phyloP scores from a whole-genome alignment of 2,888 invertebrate genomes.

The Meiosimyza platycephala region DNA sequence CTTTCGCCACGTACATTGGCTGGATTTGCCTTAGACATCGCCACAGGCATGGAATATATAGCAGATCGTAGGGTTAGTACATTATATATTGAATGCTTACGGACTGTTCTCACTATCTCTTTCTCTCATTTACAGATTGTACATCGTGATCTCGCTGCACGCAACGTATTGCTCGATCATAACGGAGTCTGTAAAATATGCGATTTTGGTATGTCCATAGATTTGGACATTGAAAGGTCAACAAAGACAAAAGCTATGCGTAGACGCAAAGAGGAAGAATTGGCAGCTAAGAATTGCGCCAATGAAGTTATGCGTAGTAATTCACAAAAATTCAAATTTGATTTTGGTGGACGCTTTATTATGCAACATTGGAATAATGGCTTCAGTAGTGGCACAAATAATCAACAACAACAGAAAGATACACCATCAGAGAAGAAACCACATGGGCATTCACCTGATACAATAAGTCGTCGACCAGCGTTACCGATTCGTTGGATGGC shows the following conservation, averaged over 20 bases:
- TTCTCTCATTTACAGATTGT: slow-evolving; percentile 74
- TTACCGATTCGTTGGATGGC: slow-evolving; percentile 80
- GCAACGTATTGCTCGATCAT: slow-evolving; percentile 85
- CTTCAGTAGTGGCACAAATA: slow-evolving; percentile 47
- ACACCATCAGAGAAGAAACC: slow-evolving; percentile 37
- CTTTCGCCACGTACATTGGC: slow-evolving; percentile 75
- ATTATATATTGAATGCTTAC: background rate
- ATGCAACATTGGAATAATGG: slow-evolving; percentile 62
- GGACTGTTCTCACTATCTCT: background rate
- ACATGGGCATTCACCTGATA: slow-evolving; percentile 55
- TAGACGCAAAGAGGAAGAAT: background rate
- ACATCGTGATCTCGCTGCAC: slow-evolving; percentile 85
- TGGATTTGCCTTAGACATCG: slow-evolving; percentile 84
- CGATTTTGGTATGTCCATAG: slow-evolving; percentile 88
- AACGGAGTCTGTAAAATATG: slow-evolving; percentile 90
- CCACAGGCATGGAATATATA: slow-evolving; percentile 87
- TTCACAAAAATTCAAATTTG: slow-evolving; percentile 61
- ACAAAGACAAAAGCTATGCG: slow-evolving; percentile 52
- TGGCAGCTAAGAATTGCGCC: slow-evolving; percentile 52
- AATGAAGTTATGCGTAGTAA: slow-evolving; percentile 58
- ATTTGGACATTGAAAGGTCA: slow-evolving; percentile 67
- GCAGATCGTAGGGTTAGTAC: slow-evolving; percentile 79
- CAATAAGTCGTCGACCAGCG: slow-evolving; percentile 64
- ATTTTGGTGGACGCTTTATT: slow-evolving; percentile 63
- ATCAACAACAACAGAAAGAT: slow-evolving; percentile 42